Conservation (phyloP, 1,140 invertebrate species). For the Penaeus indicus region DNA sequence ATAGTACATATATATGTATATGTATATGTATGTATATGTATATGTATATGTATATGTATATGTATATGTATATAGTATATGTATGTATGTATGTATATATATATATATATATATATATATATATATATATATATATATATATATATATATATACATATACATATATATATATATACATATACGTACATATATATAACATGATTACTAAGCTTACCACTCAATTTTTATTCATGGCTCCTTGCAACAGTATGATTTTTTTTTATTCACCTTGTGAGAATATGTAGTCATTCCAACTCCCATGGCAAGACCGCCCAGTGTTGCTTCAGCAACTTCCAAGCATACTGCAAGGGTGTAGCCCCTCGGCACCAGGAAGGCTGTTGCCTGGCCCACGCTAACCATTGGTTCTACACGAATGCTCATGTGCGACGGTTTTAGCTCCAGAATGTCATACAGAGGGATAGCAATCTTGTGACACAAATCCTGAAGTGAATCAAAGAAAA, state of each 20-base stretch:
- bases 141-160: too few species aligned
- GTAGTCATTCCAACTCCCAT: slow-evolving; percentile 75
- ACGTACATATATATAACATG: too few species aligned
- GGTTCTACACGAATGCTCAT: slow-evolving; percentile 73
- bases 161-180: too few species aligned
- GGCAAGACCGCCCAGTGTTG: slow-evolving; percentile 75
- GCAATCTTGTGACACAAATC: slow-evolving; percentile 76
- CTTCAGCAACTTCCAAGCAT: slow-evolving; percentile 74
- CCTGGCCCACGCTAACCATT: slow-evolving; percentile 74
- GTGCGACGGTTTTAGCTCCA: slow-evolving; percentile 72
- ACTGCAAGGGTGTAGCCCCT: slow-evolving; percentile 75
- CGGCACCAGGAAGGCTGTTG: slow-evolving; percentile 73
- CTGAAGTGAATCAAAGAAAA: slow-evolving; percentile 64
- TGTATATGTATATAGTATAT: too few species aligned
- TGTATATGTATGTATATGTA: too few species aligned
- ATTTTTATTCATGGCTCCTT: neutral
- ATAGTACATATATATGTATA: too few species aligned
- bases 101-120: too few species aligned
- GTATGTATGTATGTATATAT: too few species aligned
- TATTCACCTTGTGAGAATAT: slow-evolving; percentile 69
- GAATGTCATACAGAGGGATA: slow-evolving; percentile 75
- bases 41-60: too few species aligned
- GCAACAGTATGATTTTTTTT: neutral
- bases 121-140: too few species aligned
- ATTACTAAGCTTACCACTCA: neutral